A percentile compares a stretch with the other conserved stretches of the same genome.
These are phyloP conservation scores for Ormyrus rosae DNA, from an alignment of 2,888 invertebrate species.

Conservation along the genomic window DNA sequence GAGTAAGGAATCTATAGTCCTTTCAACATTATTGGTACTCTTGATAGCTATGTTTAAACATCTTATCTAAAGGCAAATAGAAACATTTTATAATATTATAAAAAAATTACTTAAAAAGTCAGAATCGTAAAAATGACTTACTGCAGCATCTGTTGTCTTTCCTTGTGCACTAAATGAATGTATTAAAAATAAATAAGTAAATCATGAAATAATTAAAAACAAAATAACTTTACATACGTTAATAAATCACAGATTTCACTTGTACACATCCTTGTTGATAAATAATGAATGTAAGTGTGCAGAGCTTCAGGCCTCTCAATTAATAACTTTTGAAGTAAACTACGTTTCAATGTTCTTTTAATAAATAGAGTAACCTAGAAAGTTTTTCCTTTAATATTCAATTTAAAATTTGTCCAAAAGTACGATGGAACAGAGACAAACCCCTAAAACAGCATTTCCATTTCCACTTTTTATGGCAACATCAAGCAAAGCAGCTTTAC, in stretches of 20 bases:
- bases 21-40: conserved; percentile 68
- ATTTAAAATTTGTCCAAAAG: background rate
- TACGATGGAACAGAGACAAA: conserved; percentile 69
- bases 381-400: conserved; percentile 5
- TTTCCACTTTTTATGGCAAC: conserved; percentile 84
- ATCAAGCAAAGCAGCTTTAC: conserved; percentile 85
- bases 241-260: conserved; percentile 84
- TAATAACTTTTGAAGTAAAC: conserved; percentile 83
- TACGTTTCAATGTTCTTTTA: conserved; percentile 84
- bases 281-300: conserved; percentile 85
- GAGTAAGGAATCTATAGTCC: conserved; percentile 61
- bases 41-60: conserved; percentile 70
- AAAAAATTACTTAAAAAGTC: conserved; percentile 28
- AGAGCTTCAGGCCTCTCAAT: conserved; percentile 84
- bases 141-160: conserved; percentile 82
- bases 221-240: conserved; percentile 78
- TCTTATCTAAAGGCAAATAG: conserved; percentile 66
- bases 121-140: conserved; percentile 73
- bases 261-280: conserved; percentile 82
- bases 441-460: conserved; percentile 86
- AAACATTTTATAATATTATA: conserved; percentile 18
- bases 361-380: conserved; percentile 85
- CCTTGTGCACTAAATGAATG: conserved; percentile 81
- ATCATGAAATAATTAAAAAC: conserved; percentile 20
- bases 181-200: conserved; percentile 14